A percentile compares a stretch with the other conserved stretches of the same genome.
Conservation (phyloP, 2,113 vertebrate species). For the Esox niger region DNA sequence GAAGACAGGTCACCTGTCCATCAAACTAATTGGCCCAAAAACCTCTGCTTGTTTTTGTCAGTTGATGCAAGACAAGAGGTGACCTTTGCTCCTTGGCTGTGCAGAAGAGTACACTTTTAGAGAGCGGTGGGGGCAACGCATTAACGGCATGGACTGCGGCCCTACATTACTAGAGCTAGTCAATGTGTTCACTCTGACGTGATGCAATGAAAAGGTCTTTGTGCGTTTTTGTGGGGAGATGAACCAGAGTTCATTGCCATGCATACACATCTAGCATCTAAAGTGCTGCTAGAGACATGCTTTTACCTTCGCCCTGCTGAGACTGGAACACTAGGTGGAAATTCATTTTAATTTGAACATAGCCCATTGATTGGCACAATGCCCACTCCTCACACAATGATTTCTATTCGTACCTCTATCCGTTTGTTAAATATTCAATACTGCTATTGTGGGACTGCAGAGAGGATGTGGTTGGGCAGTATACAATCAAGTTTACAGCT, state of each 20-base stretch:
- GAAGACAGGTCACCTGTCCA: too few species aligned
- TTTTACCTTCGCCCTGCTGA: conserved; percentile 68
- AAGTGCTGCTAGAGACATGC: conserved; percentile 53
- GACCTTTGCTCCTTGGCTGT: too few species aligned
- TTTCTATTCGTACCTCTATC: conserved; percentile 16
- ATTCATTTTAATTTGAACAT: conserved; percentile 67
- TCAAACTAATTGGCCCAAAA: too few species aligned
- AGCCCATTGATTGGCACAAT: conserved; percentile 32
- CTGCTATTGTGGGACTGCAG: neutral
- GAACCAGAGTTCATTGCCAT: conserved; percentile 67
- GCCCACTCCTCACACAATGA: conserved; percentile 26
- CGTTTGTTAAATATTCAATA: neutral
- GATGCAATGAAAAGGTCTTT: conserved; percentile 15
- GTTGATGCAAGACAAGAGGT: too few species aligned
- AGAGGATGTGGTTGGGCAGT: neutral
- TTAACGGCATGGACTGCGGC: too few species aligned
- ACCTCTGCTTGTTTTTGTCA: too few species aligned
- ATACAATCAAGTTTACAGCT: neutral
- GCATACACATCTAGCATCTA: conserved; percentile 63
- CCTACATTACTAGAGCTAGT: neutral
- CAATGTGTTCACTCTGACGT: conserved; percentile 7
- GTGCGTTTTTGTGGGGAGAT: conserved; percentile 60
- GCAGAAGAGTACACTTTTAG: too few species aligned
- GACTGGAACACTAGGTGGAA: conserved; percentile 29
- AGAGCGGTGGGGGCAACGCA: too few species aligned